These are phyloP conservation scores for Vanacampus margaritifer DNA, from an alignment of 2,113 vertebrate species.

Conservation along the genomic window DNA sequence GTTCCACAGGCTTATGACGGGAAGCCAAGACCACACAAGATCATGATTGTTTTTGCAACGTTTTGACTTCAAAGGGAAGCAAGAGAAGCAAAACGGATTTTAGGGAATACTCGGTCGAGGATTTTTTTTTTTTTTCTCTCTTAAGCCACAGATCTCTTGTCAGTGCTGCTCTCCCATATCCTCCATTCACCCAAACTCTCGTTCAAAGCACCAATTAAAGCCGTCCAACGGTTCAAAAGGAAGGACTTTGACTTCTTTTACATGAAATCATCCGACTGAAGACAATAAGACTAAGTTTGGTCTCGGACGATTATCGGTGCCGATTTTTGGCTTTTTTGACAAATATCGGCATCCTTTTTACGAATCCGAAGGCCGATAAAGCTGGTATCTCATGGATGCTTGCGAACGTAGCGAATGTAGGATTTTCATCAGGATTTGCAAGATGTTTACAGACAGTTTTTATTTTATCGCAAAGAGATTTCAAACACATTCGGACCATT, in stretches of 20 bases:
- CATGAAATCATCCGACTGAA: background rate
- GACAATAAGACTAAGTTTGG: background rate
- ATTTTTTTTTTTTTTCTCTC: constrained; percentile 9
- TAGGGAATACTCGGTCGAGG: constrained; percentile 15
- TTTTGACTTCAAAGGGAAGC: constrained; percentile 41
- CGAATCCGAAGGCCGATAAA: no score
- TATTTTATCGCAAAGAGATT: no score
- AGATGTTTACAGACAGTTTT: no score
- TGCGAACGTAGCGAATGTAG: no score
- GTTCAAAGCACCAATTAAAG: background rate
- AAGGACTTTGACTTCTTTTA: background rate
- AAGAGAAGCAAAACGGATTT: constrained; percentile 11
- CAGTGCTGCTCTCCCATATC: background rate
- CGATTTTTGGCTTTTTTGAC: no score
- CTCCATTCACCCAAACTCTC: background rate
- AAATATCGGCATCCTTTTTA: no score
- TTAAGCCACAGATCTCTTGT: constrained; percentile 7
- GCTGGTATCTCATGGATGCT: no score
- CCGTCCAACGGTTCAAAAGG: background rate
- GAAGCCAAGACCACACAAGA: constrained; percentile 46
- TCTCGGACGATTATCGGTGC: no score
- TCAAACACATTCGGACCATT: no score
- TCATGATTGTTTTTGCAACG: constrained; percentile 77
- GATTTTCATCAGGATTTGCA: no score
- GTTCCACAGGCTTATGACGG: background rate